Evolutionary conservation across 2,113 vertebrate genomes (phyloP).

Genomic region (Elaphurus davidianus): DNA sequence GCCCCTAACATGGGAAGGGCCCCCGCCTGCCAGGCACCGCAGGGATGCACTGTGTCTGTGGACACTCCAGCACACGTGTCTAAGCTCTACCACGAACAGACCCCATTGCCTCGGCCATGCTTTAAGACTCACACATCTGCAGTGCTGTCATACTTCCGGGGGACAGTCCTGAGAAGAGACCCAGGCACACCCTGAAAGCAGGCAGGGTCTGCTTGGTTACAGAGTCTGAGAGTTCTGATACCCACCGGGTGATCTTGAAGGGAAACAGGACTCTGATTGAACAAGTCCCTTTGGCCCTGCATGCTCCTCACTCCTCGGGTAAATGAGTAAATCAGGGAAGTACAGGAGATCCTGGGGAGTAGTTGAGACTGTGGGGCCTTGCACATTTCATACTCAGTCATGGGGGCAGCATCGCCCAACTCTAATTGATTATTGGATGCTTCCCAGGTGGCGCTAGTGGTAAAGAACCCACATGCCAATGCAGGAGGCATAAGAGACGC

Average conservation of each 20-base stretch:
- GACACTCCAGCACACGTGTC: accelerated
- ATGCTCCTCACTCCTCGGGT: not conserved
- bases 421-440: not conserved
- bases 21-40: not conserved
- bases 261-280: not conserved
- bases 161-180: not conserved
- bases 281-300: not conserved
- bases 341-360: not conserved
- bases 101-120: not conserved
- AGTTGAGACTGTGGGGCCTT: not conserved
- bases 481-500: not conserved
- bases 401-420: not conserved
- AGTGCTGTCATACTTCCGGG: too few species aligned
- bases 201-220: not conserved
- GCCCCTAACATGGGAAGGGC: not conserved
- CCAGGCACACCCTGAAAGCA: not conserved
- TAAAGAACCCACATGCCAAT: not conserved
- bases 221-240: not conserved
- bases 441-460: not conserved
- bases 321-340: not conserved
- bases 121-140: not conserved
- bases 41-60: not conserved
- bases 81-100: not conserved
- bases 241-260: not conserved
- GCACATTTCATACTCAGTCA: too few species aligned